Evolutionary conservation across 2,888 invertebrate genomes (phyloP).

Genomic region (Bunonema sp.): DNA sequence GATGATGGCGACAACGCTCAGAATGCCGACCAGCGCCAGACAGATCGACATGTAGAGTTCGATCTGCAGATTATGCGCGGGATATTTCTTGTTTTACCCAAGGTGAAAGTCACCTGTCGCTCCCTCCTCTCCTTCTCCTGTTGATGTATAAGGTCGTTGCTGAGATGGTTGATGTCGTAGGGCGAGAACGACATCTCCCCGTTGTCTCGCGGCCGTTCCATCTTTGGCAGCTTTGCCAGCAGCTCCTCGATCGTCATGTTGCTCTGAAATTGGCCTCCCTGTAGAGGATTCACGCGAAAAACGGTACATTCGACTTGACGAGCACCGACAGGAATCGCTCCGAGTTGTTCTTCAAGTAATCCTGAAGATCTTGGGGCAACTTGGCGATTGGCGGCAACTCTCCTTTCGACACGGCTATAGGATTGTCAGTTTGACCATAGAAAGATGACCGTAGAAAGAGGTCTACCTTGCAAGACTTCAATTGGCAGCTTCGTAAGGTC

Average conservation of each 20-base stretch:
- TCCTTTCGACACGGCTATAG: conserved; percentile 22
- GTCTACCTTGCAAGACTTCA: conserved; percentile 21
- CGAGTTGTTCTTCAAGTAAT: conserved; percentile 27
- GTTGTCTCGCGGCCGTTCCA: conserved; percentile 27
- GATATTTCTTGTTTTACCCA: too few relatives aligned
- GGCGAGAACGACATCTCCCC: conserved; percentile 34
- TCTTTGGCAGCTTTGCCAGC: conserved; percentile 31
- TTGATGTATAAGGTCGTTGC: conserved; percentile 26
- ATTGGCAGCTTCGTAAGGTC: conserved; percentile 15
- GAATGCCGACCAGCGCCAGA: too few relatives aligned
- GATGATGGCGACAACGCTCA: too few relatives aligned
- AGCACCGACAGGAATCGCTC: conserved; percentile 21
- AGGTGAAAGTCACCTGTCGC: too few relatives aligned
- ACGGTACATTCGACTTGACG: conserved; percentile 8
- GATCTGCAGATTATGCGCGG: too few relatives aligned
- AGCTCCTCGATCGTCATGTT: conserved; percentile 33
- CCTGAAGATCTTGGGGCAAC: conserved; percentile 32
- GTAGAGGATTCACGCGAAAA: not conserved
- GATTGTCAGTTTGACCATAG: too few relatives aligned
- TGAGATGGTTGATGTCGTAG: conserved; percentile 37
- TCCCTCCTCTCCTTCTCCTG: too few relatives aligned
- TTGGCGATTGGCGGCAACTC: conserved; percentile 33
- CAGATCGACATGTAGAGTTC: too few relatives aligned
- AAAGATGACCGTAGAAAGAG: too few relatives aligned
- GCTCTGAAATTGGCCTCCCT: conserved; percentile 4